Base-by-base conservation (phyloP, 2,888 invertebrate genomes). In the Ormyrus thymus region DNA sequence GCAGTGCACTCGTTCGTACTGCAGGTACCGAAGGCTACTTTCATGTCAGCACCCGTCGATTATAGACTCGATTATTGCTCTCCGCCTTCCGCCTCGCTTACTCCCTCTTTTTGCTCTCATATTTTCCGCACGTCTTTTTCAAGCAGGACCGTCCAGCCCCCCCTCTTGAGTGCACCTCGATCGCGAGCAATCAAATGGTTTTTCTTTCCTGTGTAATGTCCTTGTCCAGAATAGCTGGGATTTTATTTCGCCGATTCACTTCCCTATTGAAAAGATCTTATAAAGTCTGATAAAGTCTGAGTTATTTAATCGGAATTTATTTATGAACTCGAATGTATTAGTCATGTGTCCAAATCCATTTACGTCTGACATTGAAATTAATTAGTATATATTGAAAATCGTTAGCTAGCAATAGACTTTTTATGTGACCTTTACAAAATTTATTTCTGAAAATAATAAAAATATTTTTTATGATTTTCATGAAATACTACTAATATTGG, bases 51-150 rank as follows among this genome's bases (percentile, higher is more conserved):
- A 81, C 83, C 78, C 83, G 80, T 83, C 85, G 85, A 86, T 86
- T 86, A 86, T 84, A 83, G 84, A 86, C 85, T 86, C 85, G 85
- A 86, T 86, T 86, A 85, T 85, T 85, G 83, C 85, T 55, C 76
- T 79, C 82, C 58, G 58, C 65, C 58, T 53, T 55, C 58, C 70
- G 56, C 73, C 81, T 81, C 81, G 29, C 29, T 29, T 29, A 29
- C 76, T 81, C 78, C 61, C 15, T 45, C 9, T 53, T 46, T 56
- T 48, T 59, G 1, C 59, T n/a, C 56, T 7, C n/a, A 11, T 64
- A 9, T n/a, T 46, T 45, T n/a, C 7, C 51, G 64, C 56, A 51
- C 58, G 7, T 78, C 61, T 70, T 78, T 68, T 62, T n/a, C 72
- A 65, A 45, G 45, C n/a, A 13, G 9, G 56, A 13, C 46, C 13